Evolutionary conservation across 1,140 invertebrate species (phyloP).

Genomic region (Neodiprion pinetum): DNA sequence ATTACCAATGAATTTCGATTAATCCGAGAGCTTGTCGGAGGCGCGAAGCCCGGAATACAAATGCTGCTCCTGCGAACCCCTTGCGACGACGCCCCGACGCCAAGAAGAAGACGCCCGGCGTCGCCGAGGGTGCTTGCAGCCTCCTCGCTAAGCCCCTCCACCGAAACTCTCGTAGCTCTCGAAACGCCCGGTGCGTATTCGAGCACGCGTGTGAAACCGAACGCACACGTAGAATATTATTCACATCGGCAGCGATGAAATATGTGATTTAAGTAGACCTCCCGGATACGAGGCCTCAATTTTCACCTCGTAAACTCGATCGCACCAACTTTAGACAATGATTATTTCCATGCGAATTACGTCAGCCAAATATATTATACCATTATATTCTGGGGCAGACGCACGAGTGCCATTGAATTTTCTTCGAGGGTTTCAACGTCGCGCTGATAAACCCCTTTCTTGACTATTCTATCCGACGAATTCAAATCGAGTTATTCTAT

Average conservation of each 20-base stretch:
- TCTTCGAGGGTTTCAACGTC: too few relatives aligned
- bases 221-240: slow-evolving; percentile 2
- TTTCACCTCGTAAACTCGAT: too few relatives aligned
- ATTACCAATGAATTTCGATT: slow-evolving; percentile 7
- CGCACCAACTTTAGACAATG: too few relatives aligned
- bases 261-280: too few relatives aligned
- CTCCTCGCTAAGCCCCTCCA: neutral
- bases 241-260: neutral
- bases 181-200: neutral
- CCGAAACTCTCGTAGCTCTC: neutral
- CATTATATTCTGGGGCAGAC: too few relatives aligned
- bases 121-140: neutral
- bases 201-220: neutral
- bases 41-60: neutral
- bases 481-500: neutral
- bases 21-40: slow-evolving; percentile 2
- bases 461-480: too few relatives aligned
- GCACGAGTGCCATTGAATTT: too few relatives aligned
- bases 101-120: neutral
- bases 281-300: too few relatives aligned
- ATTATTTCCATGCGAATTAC: too few relatives aligned
- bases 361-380: too few relatives aligned
- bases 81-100: neutral
- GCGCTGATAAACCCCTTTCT: too few relatives aligned
- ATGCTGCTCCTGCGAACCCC: neutral